A percentile compares a stretch with the other conserved stretches of the same genome.
Evolutionary conservation across 2,797 vertebrate genomes (phyloP).

Genomic region (Dicrostonyx torquatus): DNA sequence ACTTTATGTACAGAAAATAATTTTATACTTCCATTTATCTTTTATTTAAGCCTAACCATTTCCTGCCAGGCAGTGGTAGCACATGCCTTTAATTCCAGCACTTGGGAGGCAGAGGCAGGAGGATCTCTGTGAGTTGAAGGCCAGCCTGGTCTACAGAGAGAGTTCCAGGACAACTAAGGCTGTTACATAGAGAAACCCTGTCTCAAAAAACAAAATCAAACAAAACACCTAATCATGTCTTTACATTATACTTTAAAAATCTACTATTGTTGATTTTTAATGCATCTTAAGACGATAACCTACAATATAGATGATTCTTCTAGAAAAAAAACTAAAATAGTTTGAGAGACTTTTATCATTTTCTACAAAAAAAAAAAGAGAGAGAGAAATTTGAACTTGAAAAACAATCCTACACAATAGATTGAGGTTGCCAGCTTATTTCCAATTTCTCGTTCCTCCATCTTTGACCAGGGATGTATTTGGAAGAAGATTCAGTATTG

Average conservation of each 20-base stretch:
- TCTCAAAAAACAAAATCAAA: too few species aligned
- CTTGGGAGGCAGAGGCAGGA: too few species aligned
- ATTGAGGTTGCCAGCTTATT: background rate
- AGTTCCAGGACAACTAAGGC: too few species aligned
- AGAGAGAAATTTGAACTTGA: slow-evolving; percentile 22
- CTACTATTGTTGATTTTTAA: background rate
- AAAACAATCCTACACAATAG: background rate
- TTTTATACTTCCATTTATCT: background rate
- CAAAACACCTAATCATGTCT: background rate
- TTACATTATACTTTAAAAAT: background rate
- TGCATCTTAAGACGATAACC: background rate
- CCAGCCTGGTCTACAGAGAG: too few species aligned
- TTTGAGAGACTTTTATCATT: background rate
- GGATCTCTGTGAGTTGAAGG: too few species aligned
- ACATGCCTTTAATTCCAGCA: too few species aligned
- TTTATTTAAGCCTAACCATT: background rate
- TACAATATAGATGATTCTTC: slow-evolving; percentile 6
- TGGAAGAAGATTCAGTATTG: background rate
- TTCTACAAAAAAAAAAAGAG: background rate
- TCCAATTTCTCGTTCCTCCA: background rate
- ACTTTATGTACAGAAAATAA: background rate
- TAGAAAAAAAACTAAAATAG: background rate
- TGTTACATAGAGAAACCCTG: too few species aligned
- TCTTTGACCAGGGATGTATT: slow-evolving; percentile 17
- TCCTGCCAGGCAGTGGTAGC: too few species aligned